These are phyloP conservation scores for Orchestes rusci DNA, from an alignment of 2,888 invertebrate genomes.

Conservation along the genomic window DNA sequence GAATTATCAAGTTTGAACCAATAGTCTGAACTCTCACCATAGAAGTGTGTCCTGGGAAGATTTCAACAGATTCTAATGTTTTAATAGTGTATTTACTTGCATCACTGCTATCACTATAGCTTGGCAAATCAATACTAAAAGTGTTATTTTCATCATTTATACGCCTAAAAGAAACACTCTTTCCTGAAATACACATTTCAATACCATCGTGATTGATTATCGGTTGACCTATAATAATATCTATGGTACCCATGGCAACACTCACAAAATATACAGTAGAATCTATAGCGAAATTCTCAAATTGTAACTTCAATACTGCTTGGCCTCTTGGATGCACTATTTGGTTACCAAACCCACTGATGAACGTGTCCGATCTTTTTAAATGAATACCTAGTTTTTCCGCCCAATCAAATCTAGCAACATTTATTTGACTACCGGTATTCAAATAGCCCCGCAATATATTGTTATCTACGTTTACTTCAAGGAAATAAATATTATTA, in stretches of 20 bases:
- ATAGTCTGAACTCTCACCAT: too few relatives aligned
- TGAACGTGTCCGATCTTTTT: neutral
- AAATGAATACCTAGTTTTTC: neutral
- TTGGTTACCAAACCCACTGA: conserved; percentile 1
- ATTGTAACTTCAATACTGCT: neutral
- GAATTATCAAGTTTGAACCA: neutral
- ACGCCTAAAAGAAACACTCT: too few relatives aligned
- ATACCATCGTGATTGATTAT: neutral
- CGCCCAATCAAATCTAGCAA: neutral
- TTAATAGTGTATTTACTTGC: too few relatives aligned
- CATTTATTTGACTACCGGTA: conserved; percentile 14
- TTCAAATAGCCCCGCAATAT: conserved; percentile 11
- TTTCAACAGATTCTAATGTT: too few relatives aligned
- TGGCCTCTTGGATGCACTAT: neutral
- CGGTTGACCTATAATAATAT: conserved; percentile 6
- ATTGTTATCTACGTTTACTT: neutral
- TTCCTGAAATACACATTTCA: neutral
- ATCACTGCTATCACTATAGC: too few relatives aligned
- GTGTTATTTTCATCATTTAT: too few relatives aligned
- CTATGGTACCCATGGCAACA: neutral
- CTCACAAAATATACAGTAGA: neutral
- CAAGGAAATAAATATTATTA: conserved; percentile 5
- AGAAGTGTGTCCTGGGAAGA: too few relatives aligned
- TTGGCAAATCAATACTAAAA: too few relatives aligned
- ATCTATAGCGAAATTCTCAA: neutral